Evolutionary conservation across 2,888 invertebrate genomes (phyloP).

Genomic region (Melangyna quadrimaculata): DNA sequence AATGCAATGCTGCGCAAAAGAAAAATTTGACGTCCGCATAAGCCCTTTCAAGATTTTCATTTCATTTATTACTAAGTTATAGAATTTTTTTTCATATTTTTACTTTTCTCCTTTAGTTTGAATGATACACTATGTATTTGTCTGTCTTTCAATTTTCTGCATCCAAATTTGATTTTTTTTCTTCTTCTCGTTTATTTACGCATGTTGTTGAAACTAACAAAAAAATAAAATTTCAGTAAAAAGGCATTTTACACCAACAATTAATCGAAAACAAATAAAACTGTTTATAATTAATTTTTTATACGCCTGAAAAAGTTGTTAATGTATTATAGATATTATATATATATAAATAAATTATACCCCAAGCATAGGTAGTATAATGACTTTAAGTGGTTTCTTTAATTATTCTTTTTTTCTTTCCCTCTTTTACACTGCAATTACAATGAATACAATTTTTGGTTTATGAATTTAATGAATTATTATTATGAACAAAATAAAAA

Average conservation of each 20-base stretch:
- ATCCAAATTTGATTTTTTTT: not conserved
- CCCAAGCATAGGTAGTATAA: constrained; percentile 62
- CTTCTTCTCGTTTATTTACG: not conserved
- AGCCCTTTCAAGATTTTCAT: constrained; percentile 1
- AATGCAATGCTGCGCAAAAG: constrained; percentile 40
- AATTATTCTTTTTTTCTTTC: constrained; percentile 29
- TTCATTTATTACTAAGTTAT: constrained; percentile 55
- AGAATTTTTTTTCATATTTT: constrained; percentile 4
- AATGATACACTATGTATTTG: not conserved
- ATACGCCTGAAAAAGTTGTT: constrained; percentile 41
- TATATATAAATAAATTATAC: constrained; percentile 29
- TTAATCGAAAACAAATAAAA: constrained; percentile 16
- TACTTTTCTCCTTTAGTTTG: not conserved
- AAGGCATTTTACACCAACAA: constrained; percentile 20
- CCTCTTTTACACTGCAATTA: constrained; percentile 56
- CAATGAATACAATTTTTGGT: constrained; percentile 41
- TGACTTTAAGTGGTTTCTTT: constrained; percentile 55
- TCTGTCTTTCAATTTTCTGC: constrained; percentile 12
- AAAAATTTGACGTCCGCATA: constrained; percentile 41
- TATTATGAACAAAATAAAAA: constrained; percentile 2
- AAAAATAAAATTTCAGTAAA: constrained; percentile 28
- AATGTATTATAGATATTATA: constrained; percentile 62
- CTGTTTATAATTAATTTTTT: constrained; percentile 39
- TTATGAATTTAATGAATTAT: constrained; percentile 35
- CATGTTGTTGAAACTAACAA: constrained; percentile 23